Evolutionary conservation across 2,888 invertebrate species (phyloP).

Genomic region (Andrena bucephala): DNA sequence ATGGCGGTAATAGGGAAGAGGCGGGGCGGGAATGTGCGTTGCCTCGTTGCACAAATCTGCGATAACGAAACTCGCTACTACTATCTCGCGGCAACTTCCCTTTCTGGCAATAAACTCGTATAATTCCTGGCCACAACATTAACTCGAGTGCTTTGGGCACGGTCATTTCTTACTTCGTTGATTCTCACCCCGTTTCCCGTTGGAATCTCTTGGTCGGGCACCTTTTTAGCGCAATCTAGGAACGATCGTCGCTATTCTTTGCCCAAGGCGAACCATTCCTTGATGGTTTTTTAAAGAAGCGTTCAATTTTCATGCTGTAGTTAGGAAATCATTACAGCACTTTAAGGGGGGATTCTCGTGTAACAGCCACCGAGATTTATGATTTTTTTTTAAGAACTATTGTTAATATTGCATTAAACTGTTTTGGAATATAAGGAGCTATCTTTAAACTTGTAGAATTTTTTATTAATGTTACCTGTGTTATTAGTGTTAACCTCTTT

Average conservation of each 20-base stretch:
- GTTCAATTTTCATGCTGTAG: not conserved
- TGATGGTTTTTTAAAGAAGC: not conserved
- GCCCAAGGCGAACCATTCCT: constrained; percentile 2
- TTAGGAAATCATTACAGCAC: not conserved
- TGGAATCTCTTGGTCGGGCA: constrained; percentile 64
- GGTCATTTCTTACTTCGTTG: constrained; percentile 78
- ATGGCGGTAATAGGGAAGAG: constrained; percentile 13
- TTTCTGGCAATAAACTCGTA: constrained; percentile 77
- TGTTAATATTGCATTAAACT: no score
- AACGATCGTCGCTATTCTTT: constrained; percentile 47
- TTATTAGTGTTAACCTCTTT: no score
- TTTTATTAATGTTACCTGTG: no score
- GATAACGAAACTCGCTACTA: constrained; percentile 75
- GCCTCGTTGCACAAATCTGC: constrained; percentile 77
- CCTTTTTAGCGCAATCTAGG: constrained; percentile 59
- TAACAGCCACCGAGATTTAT: no score
- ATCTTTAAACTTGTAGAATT: no score
- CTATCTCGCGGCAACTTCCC: constrained; percentile 75
- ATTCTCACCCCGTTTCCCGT: constrained; percentile 71
- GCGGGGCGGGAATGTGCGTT: constrained; percentile 59
- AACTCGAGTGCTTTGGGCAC: constrained; percentile 70
- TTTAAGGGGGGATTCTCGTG: no score
- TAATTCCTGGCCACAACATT: constrained; percentile 73
- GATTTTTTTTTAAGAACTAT: no score
- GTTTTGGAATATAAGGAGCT: no score